These are phyloP conservation scores for Pyrgus malvae DNA, from an alignment of 2,888 invertebrate genomes.

Conservation along the genomic window DNA sequence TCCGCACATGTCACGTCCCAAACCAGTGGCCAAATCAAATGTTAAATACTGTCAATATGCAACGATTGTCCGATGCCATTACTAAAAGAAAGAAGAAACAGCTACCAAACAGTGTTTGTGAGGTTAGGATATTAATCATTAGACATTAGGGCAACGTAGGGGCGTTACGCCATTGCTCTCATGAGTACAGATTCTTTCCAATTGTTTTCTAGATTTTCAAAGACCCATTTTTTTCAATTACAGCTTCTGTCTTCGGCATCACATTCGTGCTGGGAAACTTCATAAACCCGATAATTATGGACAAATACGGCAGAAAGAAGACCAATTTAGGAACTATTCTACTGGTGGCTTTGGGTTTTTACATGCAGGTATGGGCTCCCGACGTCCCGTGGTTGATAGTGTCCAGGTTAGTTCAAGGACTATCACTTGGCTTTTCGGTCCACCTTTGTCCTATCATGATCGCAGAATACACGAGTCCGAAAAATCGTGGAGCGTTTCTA, in stretches of 20 bases:
- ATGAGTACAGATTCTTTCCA: too few relatives aligned
- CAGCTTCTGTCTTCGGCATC: constrained; percentile 55
- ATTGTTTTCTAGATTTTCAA: too few relatives aligned
- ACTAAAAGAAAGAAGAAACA: too few relatives aligned
- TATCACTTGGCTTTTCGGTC: constrained; percentile 70
- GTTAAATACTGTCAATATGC: too few relatives aligned
- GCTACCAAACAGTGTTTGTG: too few relatives aligned
- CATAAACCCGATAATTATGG: constrained; percentile 60
- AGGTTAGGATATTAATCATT: too few relatives aligned
- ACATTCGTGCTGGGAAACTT: constrained; percentile 51
- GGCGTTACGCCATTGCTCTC: too few relatives aligned
- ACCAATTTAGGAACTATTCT: constrained; percentile 67
- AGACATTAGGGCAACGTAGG: too few relatives aligned
- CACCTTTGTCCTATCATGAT: constrained; percentile 69
- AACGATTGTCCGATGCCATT: too few relatives aligned
- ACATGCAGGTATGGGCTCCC: constrained; percentile 42
- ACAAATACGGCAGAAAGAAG: constrained; percentile 73
- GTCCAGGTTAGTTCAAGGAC: constrained; percentile 57
- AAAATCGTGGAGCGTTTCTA: constrained; percentile 80
- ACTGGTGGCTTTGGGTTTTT: constrained; percentile 75
- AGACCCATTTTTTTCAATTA: constrained; percentile 35
- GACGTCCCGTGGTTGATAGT: constrained; percentile 37
- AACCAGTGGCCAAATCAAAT: too few relatives aligned
- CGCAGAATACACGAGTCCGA: constrained; percentile 78
- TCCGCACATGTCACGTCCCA: too few relatives aligned